Base-by-base conservation (phyloP, 2,113 vertebrate species). In the Nycticebus coucang region DNA sequence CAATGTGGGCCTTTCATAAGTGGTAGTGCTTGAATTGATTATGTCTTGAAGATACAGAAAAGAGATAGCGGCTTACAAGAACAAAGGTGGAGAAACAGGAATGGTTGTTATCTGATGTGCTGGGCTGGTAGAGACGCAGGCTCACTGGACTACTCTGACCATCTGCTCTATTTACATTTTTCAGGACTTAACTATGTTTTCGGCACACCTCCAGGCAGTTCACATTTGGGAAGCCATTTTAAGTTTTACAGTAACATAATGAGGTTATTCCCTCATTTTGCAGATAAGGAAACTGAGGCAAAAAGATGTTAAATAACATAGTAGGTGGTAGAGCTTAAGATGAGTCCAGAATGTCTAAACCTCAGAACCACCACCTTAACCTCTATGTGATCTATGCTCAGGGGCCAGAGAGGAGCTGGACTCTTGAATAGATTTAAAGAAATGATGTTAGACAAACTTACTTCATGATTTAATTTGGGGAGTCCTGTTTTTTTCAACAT, bases 151-250 rank as follows among this genome's bases (percentile, higher is more conserved):
- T n/a, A n/a, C 45, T 41, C 12, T 9, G 86, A 33, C 50, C 22
- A 28, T 86, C 90, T 86, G 41, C 26, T 26, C 69, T 85, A 35
- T 24, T 71, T n/a, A 37, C 55, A 59, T 93, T 86, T 91, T 86
- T 64, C 30, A 86, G 62, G 82, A 89, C 28, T 35, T 69, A 50
- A 50, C 22, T 53, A 8, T 35, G 4, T 77, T 22, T 35, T 24
- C 66, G 57, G 22, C 4, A 19, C 8, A 15, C 33, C 71, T 84
- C 19, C 4, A 74, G 30, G 74, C 30, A 80, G 80, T 82, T 93
- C 69, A 62, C 19, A 59, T 75, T 91, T 89, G 66, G n/a, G n/a
- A 90, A 74, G n/a, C 72, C 45, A 66, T 91, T 89, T 92, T 62
- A 69, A 55, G 17, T 89, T 95, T 90, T 75, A 37, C 21, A 82